Base-by-base conservation (phyloP, 2,113 vertebrate genomes). In the Ammodytes dubius region DNA sequence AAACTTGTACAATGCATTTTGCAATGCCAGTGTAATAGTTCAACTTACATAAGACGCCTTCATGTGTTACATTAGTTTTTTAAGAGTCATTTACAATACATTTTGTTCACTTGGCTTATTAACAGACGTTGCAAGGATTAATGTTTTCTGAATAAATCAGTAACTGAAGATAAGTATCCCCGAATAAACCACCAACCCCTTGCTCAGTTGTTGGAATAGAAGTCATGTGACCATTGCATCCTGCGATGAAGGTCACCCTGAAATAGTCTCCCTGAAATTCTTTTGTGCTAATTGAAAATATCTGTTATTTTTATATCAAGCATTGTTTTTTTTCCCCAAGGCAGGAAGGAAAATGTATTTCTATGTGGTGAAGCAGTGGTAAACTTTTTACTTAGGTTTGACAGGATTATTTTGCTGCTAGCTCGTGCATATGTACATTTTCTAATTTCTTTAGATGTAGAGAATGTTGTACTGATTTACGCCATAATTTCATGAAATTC, bases 191-290 rank as follows among this genome's bases (percentile, higher is more conserved):
- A 70, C 7, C 52, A 61, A 43, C 71, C 56, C 59, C 74, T 56
- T 66, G 61, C 56, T 74, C 14, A 66, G 70, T 77, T 80, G 77
- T 59, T 79, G 67, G 79, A 82, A 72, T 47, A 80, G 39, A 42
- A 69, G 14, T 74, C 39, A 77, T 73, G 53, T 70, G 68, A 84
- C 27, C 52, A 61, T 65, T 67, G 53, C 73, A 63, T 81, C 81
- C 74, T 65, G 64, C 64, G 46, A 83, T 56, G 70, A 86, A 84
- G 81, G 85, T 83, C 58, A 63, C n/a, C n/a, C 50, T 17, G 4
- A 69, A 68, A 77, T 61, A 86, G 17, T 11, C 45, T 54, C 39
- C 15, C 15, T 59, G 19, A 60, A 65, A 73, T 70, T 12, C 53
- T 40, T 81, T 61, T 72, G 35, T 54, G 46, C 46, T 58, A 64